Evolutionary conservation across 2,113 vertebrate species (phyloP).

Genomic region (Nibea coibor): DNA sequence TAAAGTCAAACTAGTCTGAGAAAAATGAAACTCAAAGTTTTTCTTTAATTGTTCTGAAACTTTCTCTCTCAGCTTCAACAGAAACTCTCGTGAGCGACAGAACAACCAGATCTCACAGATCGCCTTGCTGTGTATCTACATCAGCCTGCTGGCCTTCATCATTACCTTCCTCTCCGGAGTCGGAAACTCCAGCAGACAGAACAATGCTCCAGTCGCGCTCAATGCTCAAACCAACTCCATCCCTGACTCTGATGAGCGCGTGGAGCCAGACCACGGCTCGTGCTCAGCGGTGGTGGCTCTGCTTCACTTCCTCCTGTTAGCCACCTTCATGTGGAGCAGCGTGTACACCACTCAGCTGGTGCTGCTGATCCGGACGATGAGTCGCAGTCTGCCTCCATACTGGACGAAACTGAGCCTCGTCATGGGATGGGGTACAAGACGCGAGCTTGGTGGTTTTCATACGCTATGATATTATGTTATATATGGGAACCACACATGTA

Average conservation of each 20-base stretch:
- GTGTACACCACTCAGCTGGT: slow-evolving; percentile 68
- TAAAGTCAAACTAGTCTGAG: too few relatives aligned
- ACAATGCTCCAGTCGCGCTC: fast-evolving
- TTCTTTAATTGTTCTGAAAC: neutral
- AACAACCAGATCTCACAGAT: slow-evolving; percentile 60
- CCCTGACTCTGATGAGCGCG: neutral
- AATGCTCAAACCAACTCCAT: slow-evolving; percentile 10
- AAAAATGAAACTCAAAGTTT: too few relatives aligned
- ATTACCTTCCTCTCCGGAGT: slow-evolving; percentile 83
- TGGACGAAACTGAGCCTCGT: neutral
- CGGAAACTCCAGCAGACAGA: slow-evolving; percentile 56
- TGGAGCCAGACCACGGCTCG: neutral
- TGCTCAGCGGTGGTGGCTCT: slow-evolving; percentile 68
- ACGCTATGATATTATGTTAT: too few relatives aligned
- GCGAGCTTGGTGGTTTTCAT: too few relatives aligned
- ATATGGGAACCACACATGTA: too few relatives aligned
- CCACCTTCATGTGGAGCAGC: slow-evolving; percentile 78
- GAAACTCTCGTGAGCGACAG: slow-evolving; percentile 45
- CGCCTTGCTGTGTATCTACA: slow-evolving; percentile 79
- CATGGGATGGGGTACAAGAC: slow-evolving; percentile 53
- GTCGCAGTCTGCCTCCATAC: neutral
- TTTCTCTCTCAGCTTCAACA: slow-evolving; percentile 31
- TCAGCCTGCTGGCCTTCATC: slow-evolving; percentile 83
- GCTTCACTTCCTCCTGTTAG: slow-evolving; percentile 83
- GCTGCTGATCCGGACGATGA: slow-evolving; percentile 5